These are phyloP conservation scores for Terebella lapidaria DNA, from an alignment of 2,888 invertebrate genomes.

Conservation along the genomic window DNA sequence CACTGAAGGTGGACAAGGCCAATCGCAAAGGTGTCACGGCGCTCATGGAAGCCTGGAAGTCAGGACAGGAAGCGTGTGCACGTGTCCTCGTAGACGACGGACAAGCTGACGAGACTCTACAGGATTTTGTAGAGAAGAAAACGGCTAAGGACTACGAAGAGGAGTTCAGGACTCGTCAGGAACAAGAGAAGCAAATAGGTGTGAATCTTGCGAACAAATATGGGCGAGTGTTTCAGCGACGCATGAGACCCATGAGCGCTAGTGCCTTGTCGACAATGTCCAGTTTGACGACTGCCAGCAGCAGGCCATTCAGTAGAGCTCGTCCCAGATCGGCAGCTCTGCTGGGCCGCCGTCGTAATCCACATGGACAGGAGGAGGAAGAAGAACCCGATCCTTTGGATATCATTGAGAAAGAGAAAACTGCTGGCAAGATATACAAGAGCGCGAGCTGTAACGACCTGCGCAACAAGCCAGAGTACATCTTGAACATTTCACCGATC, in stretches of 20 bases:
- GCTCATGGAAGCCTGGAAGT: slow-evolving; percentile 18
- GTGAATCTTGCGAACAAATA: too few relatives aligned
- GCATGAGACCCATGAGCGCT: neutral
- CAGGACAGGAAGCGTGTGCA: slow-evolving; percentile 10
- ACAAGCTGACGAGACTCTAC: neutral
- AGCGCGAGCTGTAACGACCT: slow-evolving; percentile 34
- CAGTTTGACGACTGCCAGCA: neutral
- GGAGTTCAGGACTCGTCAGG: neutral
- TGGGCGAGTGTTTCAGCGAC: neutral
- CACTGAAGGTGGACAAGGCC: slow-evolving; percentile 15
- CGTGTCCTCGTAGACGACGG: slow-evolving; percentile 10
- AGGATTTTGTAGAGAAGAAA: neutral
- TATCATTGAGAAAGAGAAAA: neutral
- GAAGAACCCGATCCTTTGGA: neutral
- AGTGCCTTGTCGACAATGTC: neutral
- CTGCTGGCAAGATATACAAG: slow-evolving; percentile 8
- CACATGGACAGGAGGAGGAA: neutral
- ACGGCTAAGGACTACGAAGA: neutral
- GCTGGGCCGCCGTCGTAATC: neutral
- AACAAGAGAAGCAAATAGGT: neutral
- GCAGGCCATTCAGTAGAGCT: neutral
- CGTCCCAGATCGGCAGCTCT: neutral
- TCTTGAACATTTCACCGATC: slow-evolving; percentile 25
- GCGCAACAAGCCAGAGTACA: slow-evolving; percentile 39
- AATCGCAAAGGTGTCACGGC: slow-evolving; percentile 25